Evolutionary conservation across 2,797 vertebrate species (phyloP), one percentile per base, ranked within the genome.

Genomic region (Coracias cyanogaster): DNA sequence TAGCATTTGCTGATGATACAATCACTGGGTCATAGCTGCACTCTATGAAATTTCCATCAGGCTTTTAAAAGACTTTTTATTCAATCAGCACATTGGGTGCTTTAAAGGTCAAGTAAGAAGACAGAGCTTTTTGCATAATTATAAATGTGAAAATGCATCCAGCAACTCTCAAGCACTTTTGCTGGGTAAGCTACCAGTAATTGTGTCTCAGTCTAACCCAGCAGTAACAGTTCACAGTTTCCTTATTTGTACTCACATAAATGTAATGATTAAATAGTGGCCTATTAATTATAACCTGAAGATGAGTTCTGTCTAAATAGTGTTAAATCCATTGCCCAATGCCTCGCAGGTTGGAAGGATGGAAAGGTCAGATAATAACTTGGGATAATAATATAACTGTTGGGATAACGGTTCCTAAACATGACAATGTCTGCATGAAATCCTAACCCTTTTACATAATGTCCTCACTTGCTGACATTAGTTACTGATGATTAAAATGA

Each of bases 51-150:
- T 97, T 98, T 96, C 86, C 82, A 97, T 96, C 84, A 95, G 78
- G 73, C 70, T 84, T 96, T 96, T 95, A 83, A 94, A 98, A 93
- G 66, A 61, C 41, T 86, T 93, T 95, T 82, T 93, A 49, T 90
- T 94, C 95, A 97, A 95, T 97, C 94, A 97, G 89, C 45, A 94
- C 58, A 87, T 21, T 67, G 45, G 67, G 65, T 84, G 7, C 58
- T 96, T 96, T 95, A 97, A 97, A 98, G 94, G 93, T 97, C 96
- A 98, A 94, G 66, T 84, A 69, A 96, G 74, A 95, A 21, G 82
- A 96, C 73, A 41, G 82, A 72, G 58, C 54, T 93, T 87, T 97
- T 94, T 95, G 73, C 70, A 92, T 96, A 97, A 95, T 96, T 97
- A 93, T 91, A 94, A 91, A 94, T 91, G 52, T 86, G 74, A 69